Percentiles rank a stretch among this genome's conserved stretches.
These are phyloP conservation scores for Xyrichtys novacula DNA, from an alignment of 2,797 vertebrate genomes.

Conservation along the genomic window DNA sequence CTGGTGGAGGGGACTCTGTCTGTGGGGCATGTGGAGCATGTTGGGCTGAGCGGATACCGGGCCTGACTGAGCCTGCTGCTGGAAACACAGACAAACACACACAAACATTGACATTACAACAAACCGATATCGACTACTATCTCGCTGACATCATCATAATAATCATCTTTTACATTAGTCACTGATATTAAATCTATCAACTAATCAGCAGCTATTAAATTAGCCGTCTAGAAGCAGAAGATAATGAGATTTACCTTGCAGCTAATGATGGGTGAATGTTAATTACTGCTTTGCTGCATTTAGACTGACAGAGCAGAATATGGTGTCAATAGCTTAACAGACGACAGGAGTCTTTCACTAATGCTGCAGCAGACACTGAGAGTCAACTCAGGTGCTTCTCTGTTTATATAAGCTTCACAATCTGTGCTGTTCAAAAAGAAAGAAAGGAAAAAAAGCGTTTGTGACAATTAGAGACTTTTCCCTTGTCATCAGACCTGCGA, in stretches of 20 bases:
- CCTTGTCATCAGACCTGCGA: slow-evolving; percentile 41
- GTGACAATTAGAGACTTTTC: slow-evolving; percentile 72
- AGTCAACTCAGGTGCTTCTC: slow-evolving; percentile 50
- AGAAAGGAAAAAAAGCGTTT: slow-evolving; percentile 30
- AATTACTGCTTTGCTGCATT: slow-evolving; percentile 56
- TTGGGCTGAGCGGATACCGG: slow-evolving; percentile 90
- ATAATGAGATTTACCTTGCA: slow-evolving; percentile 58
- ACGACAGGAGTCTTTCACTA: slow-evolving; percentile 32
- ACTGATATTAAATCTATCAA: slow-evolving; percentile 54
- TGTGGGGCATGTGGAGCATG: slow-evolving; percentile 96
- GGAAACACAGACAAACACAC: slow-evolving; percentile 64
- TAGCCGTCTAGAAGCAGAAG: slow-evolving; percentile 57
- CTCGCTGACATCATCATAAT: slow-evolving; percentile 35
- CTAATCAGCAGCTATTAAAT: slow-evolving; percentile 65
- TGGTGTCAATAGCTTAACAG: slow-evolving; percentile 49
- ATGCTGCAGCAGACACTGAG: slow-evolving; percentile 32
- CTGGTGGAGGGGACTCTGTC: slow-evolving; percentile 96
- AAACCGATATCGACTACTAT: slow-evolving; percentile 33
- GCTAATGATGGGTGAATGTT: slow-evolving; percentile 45
- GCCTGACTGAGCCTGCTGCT: slow-evolving; percentile 92
- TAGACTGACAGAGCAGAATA: slow-evolving; percentile 59
- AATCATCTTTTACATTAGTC: slow-evolving; percentile 42
- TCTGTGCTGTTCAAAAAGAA: slow-evolving; percentile 36
- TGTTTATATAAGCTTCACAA: slow-evolving; percentile 45
- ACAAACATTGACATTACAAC: slow-evolving; percentile 37